These are phyloP conservation scores for Sarcophaga carnaria DNA, from an alignment of 2,888 invertebrate genomes.

Conservation along the genomic window DNA sequence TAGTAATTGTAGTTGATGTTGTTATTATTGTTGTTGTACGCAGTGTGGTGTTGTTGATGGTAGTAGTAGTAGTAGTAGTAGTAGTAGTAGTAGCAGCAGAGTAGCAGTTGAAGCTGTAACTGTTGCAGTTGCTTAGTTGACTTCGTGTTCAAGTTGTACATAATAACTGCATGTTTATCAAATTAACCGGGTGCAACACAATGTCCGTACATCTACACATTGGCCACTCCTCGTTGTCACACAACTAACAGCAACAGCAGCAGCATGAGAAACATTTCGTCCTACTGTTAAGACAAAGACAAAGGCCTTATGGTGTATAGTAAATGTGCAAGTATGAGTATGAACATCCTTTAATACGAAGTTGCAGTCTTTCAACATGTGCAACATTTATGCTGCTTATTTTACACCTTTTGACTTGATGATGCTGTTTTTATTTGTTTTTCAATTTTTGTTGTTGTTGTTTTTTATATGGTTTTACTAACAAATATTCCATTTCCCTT, in stretches of 20 bases:
- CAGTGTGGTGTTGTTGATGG: conserved; percentile 31
- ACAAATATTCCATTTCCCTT: conserved; percentile 35
- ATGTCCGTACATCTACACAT: conserved; percentile 18
- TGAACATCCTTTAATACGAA: conserved; percentile 30
- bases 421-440: conserved; percentile 13
- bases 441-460: conserved; percentile 8
- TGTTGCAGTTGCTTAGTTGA: conserved; percentile 50
- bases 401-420: conserved; percentile 59
- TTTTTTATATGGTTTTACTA: conserved; percentile 6
- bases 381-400: conserved; percentile 58
- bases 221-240: conserved; percentile 66
- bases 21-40: conserved; percentile 23
- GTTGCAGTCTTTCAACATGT: conserved; percentile 53
- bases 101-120: conserved; percentile 3
- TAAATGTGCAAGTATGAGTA: background rate
- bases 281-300: conserved; percentile 56
- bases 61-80: conserved; percentile 28
- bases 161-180: conserved; percentile 71
- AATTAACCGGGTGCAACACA: conserved; percentile 71
- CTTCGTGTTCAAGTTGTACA: conserved; percentile 64
- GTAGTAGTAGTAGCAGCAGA: conserved; percentile 14
- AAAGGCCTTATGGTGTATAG: no score
- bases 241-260: conserved; percentile 30
- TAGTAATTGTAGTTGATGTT: background rate
- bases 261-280: conserved; percentile 21